A percentile compares a stretch with the other conserved stretches of the same genome.
phyloP scores from a whole-genome alignment of 2,797 vertebrate species.

The Tiaroga cobitis region DNA sequence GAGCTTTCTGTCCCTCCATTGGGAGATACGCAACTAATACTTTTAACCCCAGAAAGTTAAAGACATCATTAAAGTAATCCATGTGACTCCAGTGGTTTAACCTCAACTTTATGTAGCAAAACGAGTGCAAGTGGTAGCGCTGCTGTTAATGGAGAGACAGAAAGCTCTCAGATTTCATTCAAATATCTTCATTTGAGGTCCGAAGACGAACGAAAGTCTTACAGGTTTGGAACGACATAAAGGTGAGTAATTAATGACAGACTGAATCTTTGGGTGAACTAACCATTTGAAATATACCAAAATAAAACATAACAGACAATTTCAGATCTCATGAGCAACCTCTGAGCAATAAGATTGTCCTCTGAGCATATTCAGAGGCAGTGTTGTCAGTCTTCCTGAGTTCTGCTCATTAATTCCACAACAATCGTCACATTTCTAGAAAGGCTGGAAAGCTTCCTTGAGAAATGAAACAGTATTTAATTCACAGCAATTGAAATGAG shows the following conservation, averaged over 20 bases:
- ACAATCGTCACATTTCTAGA: conserved; percentile 50
- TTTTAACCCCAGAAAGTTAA: no score
- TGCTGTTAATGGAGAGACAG: neutral
- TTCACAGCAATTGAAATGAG: conserved; percentile 49
- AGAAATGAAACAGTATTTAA: conserved; percentile 55
- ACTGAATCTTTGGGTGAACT: neutral
- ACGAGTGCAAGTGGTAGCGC: no score
- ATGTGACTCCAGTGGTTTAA: no score
- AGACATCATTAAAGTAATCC: no score
- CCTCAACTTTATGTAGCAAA: no score
- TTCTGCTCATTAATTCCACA: conserved; percentile 52
- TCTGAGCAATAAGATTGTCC: neutral
- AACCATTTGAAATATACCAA: neutral
- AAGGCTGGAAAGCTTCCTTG: conserved; percentile 40
- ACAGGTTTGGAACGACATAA: neutral
- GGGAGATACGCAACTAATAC: no score
- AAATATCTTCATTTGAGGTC: neutral
- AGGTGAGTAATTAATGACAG: neutral
- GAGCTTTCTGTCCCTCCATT: no score
- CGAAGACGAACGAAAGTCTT: neutral
- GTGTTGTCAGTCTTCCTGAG: neutral
- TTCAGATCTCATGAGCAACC: neutral
- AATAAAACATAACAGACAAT: neutral
- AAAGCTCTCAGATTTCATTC: neutral
- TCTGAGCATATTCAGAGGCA: conserved; percentile 32